Base-by-base conservation (phyloP, 2,888 invertebrate genomes). In the Cheilosia urbana region DNA sequence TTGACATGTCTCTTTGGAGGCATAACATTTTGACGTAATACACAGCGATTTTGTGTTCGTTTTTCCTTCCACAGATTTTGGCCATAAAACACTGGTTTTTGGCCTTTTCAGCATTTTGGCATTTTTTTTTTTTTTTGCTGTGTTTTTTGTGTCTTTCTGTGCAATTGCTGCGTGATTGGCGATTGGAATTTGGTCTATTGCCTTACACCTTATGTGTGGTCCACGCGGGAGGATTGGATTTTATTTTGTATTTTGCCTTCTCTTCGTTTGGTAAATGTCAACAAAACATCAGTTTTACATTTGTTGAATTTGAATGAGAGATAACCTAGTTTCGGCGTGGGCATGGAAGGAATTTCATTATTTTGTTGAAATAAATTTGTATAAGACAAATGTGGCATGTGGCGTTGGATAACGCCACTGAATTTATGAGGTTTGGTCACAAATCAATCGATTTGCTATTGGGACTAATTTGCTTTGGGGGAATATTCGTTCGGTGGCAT, bases 301-400 rank as follows among this genome's bases (percentile, higher is more conserved):
- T 84, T 79, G 83, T 75, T 84, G 83, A 84, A 84, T 84, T 84
- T 79, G 69, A 84, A 84, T 84, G 49, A 51, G 51, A 69, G 83
- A 75, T 84, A 84, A 84, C 83, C 83, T 65, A 79, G 73, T 84
- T 84, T 83, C 53, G 27, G 57, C 19, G 60, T 76, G 63, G 81
- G 65, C 65, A 65, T 75, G 73, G 19, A 53, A 51, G 73, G 79
- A 75, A 75, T 84, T 84, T 69, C 68, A 62, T 78, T 78, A 63
- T 63, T 53, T 62, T 49, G 45, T 68, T 47, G 55, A 49, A 58
- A 30, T 40, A 57, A 13, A n/a, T 30, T 55, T 13, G 57, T 69
- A 45, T 24, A 51, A 71, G 58, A 58, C 71, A 27, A 24, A 24
- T 42, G n/a, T 47, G 71, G 58, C 3, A 19, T 57, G 49, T 30